phyloP scores from a whole-genome alignment of 2,888 invertebrate genomes.

The Mantis religiosa region DNA sequence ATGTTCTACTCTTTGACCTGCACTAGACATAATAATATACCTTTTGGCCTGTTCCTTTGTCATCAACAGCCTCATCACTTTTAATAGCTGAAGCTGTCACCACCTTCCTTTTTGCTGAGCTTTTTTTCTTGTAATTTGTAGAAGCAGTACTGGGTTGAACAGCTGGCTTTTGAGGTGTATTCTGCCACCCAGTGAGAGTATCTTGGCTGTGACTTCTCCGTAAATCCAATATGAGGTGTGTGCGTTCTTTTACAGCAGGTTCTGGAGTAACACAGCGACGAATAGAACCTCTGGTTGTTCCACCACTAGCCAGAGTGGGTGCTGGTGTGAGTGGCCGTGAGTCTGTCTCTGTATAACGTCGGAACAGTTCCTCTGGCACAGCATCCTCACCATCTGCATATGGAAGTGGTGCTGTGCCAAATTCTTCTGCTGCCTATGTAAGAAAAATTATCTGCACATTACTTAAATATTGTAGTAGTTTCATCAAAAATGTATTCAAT shows the following conservation, averaged over 20 bases:
- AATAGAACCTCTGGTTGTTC: constrained; percentile 25
- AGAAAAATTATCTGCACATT: neutral
- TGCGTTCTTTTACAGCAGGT: constrained; percentile 55
- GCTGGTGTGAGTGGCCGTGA: constrained; percentile 78
- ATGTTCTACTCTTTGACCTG: too few species aligned
- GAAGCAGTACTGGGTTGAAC: neutral
- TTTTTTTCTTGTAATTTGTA: neutral
- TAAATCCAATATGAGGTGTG: constrained; percentile 68
- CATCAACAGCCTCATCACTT: neutral
- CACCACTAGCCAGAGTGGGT: constrained; percentile 65
- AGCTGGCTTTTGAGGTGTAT: constrained; percentile 21
- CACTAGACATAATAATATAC: neutral
- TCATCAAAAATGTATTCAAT: too few species aligned
- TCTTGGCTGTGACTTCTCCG: constrained; percentile 65
- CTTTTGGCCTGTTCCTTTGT: neutral
- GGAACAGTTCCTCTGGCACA: constrained; percentile 71
- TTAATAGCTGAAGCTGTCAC: neutral
- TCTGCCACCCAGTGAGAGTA: constrained; percentile 42
- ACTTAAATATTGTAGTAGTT: too few species aligned
- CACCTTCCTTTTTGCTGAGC: neutral
- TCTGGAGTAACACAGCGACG: constrained; percentile 67
- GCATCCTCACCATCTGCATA: constrained; percentile 53
- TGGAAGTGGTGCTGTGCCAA: constrained; percentile 40
- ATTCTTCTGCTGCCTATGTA: neutral
- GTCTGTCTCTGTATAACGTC: constrained; percentile 78